A percentile compares a stretch with the other conserved stretches of the same genome.
These are phyloP conservation scores for Microctenopoma stevenorrisi DNA, from an alignment of 2,797 vertebrate species.

Conservation along the genomic window DNA sequence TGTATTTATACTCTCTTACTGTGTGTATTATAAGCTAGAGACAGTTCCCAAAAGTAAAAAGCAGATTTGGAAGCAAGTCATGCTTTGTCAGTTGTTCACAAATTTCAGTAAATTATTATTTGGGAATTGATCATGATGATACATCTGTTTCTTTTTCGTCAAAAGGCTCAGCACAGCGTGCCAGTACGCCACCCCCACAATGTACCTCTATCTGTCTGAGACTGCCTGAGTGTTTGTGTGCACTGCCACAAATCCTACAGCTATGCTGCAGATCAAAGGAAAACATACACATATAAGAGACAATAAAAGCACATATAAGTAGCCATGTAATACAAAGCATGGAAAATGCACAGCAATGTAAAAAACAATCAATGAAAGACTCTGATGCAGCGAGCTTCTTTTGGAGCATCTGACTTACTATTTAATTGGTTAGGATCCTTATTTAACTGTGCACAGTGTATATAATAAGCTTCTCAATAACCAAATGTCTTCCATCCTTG, in stretches of 20 bases:
- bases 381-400: not conserved
- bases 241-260: constrained; percentile 57
- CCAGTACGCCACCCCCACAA: constrained; percentile 56
- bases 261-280: constrained; percentile 72
- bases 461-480: constrained; percentile 18
- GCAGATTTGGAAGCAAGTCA: constrained; percentile 4
- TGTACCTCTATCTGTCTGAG: constrained; percentile 51
- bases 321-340: constrained; percentile 5
- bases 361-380: constrained; percentile 7
- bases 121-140: constrained; percentile 20
- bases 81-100: constrained; percentile 20
- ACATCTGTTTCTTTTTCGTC: constrained; percentile 34
- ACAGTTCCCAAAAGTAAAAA: not conserved
- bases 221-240: constrained; percentile 23
- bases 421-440: constrained; percentile 17
- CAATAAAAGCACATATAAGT: constrained; percentile 9
- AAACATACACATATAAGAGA: constrained; percentile 15
- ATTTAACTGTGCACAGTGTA: constrained; percentile 10
- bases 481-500: constrained; percentile 8
- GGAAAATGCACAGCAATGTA: constrained; percentile 22
- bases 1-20: not conserved
- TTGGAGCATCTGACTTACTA: constrained; percentile 17
- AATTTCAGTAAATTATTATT: constrained; percentile 10
- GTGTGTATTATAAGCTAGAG: constrained; percentile 9
- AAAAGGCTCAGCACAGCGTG: constrained; percentile 19